These are phyloP conservation scores for Pipistrellus pygmaeus DNA, from an alignment of 2,797 vertebrate genomes.

Conservation along the genomic window DNA sequence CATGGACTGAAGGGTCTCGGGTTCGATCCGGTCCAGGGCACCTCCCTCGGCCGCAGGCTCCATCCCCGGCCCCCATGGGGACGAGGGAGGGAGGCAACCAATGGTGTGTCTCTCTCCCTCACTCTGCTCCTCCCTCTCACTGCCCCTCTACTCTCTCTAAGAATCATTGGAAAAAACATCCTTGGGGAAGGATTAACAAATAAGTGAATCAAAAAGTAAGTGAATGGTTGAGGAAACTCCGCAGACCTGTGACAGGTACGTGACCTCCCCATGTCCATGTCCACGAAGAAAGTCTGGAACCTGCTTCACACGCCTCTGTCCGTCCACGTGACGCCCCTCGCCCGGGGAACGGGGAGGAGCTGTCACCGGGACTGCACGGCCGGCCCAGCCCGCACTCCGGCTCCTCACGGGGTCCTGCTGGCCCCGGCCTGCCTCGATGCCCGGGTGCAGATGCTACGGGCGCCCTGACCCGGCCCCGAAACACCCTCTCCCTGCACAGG, in stretches of 20 bases:
- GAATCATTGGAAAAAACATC: too few species aligned
- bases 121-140: too few species aligned
- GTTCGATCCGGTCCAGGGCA: too few species aligned
- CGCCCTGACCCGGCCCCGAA: background rate
- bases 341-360: background rate
- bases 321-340: background rate
- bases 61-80: too few species aligned
- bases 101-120: too few species aligned
- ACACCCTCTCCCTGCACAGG: background rate
- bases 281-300: slow-evolving; percentile 36
- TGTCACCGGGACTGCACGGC: background rate
- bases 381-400: background rate
- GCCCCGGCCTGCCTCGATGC: background rate
- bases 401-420: background rate
- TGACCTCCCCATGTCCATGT: slow-evolving; percentile 50
- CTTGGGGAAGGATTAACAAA: too few species aligned
- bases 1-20: too few species aligned
- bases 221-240: background rate
- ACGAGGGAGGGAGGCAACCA: too few species aligned
- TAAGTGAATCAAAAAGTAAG: too few species aligned
- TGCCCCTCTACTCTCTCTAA: too few species aligned
- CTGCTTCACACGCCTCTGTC: background rate
- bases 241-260: background rate
- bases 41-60: too few species aligned
- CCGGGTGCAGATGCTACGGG: background rate